Evolutionary conservation across 1,140 invertebrate genomes (phyloP).

Genomic region (Aradophagus sp.): DNA sequence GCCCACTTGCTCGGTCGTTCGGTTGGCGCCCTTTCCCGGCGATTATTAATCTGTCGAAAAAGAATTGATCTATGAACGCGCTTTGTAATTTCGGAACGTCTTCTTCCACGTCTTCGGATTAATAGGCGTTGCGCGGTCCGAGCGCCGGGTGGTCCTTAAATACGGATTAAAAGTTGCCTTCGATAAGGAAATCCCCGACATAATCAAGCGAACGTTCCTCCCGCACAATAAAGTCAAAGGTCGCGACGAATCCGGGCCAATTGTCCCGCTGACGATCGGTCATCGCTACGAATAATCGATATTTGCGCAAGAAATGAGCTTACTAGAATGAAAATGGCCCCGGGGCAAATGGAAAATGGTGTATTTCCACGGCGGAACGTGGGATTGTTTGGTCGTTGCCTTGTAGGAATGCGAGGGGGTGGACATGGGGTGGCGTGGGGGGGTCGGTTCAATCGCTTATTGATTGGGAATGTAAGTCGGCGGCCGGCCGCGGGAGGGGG

Average conservation of each 20-base stretch:
- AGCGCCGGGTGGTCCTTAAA: constrained; percentile 30
- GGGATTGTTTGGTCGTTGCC: constrained; percentile 66
- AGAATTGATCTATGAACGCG: constrained; percentile 31
- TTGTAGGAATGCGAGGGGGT: constrained; percentile 62
- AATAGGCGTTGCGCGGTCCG: constrained; percentile 15
- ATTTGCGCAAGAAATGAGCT: constrained; percentile 53
- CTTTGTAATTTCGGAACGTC: constrained; percentile 36
- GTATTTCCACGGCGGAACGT: constrained; percentile 56
- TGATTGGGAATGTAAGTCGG: constrained; percentile 72
- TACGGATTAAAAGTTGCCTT: constrained; percentile 22
- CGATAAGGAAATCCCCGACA: constrained; percentile 43
- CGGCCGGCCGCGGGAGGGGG: constrained; percentile 21
- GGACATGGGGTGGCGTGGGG: constrained; percentile 53
- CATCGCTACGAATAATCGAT: constrained; percentile 43
- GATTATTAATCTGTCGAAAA: constrained; percentile 35
- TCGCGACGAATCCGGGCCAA: constrained; percentile 34
- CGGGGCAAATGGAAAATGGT: constrained; percentile 49
- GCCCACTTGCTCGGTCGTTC: constrained; percentile 11
- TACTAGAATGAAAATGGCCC: constrained; percentile 46
- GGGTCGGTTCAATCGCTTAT: constrained; percentile 72
- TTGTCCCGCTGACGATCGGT: too few relatives aligned
- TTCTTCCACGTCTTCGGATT: constrained; percentile 19
- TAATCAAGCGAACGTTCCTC: too few relatives aligned
- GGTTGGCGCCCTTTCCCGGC: too few relatives aligned
- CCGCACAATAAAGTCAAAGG: constrained; percentile 32